These are phyloP conservation scores for Palythoa heliodiscus DNA, from an alignment of 92 coral and sea anemone species.

Conservation along the genomic window DNA sequence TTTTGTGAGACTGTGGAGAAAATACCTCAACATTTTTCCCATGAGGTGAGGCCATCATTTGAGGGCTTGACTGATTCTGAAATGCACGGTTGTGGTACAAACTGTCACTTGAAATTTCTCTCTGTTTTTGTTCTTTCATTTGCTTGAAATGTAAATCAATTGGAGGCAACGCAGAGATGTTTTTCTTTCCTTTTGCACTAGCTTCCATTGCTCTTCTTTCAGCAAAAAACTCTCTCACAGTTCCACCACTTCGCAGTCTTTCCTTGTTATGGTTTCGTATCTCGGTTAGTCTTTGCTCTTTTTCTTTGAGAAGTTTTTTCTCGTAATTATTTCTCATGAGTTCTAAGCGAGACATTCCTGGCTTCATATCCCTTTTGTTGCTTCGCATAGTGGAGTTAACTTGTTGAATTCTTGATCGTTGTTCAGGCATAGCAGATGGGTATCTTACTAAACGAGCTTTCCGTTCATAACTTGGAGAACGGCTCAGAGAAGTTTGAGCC, in stretches of 20 bases:
- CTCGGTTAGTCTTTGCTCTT: constrained; percentile 73
- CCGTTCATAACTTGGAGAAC: constrained; percentile 5
- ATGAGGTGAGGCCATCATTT: background rate
- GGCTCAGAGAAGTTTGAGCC: constrained; percentile 18
- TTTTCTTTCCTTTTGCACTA: constrained; percentile 54
- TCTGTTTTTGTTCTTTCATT: constrained; percentile 67
- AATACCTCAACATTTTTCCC: constrained; percentile 30
- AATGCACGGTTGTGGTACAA: background rate
- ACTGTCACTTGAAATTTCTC: constrained; percentile 18
- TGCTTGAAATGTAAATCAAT: constrained; percentile 77
- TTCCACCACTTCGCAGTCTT: constrained; percentile 59
- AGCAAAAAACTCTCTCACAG: constrained; percentile 92
- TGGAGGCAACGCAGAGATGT: constrained; percentile 82
- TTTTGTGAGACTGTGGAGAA: background rate
- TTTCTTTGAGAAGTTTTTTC: constrained; percentile 79
- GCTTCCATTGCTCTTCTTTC: constrained; percentile 93
- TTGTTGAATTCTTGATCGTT: constrained; percentile 20
- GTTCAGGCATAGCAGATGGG: constrained; percentile 50
- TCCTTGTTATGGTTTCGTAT: constrained; percentile 49
- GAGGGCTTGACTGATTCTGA: constrained; percentile 21
- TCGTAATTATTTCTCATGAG: constrained; percentile 77
- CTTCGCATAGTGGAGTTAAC: constrained; percentile 61
- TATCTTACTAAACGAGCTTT: constrained; percentile 24
- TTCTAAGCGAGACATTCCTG: constrained; percentile 76
- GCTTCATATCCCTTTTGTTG: constrained; percentile 45